A percentile compares a stretch with the other conserved stretches of the same genome.
Evolutionary conservation across 2,797 vertebrate species (phyloP).

Genomic region (Labroides dimidiatus): DNA sequence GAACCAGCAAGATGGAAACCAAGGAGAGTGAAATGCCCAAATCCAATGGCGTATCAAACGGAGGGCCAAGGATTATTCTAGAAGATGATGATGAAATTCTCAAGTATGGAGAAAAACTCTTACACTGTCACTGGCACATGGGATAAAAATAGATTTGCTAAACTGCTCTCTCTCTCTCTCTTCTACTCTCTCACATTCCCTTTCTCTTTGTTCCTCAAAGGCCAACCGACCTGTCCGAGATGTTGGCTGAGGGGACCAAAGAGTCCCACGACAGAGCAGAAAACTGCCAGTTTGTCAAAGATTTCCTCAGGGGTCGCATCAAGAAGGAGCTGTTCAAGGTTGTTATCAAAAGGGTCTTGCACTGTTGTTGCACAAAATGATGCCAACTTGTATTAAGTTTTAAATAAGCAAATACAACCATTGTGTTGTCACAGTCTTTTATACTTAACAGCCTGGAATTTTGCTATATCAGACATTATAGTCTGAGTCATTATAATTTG

Average conservation of each 20-base stretch:
- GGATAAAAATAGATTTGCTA: too few species aligned
- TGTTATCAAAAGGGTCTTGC: constrained; percentile 34
- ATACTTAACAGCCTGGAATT: background rate
- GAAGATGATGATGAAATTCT: constrained; percentile 51
- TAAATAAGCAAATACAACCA: too few species aligned
- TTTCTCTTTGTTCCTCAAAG: constrained; percentile 55
- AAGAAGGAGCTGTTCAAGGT: constrained; percentile 90
- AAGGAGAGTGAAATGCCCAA: constrained; percentile 15
- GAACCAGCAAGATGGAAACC: constrained; percentile 33
- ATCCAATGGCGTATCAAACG: constrained; percentile 13
- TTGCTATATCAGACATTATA: background rate
- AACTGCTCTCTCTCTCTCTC: constrained; percentile 2
- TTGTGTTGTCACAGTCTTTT: background rate
- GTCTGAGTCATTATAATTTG: background rate
- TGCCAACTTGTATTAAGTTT: too few species aligned
- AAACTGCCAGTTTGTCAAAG: constrained; percentile 90
- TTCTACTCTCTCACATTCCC: background rate
- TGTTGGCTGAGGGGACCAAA: constrained; percentile 90
- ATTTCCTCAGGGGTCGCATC: constrained; percentile 90
- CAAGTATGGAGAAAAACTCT: constrained; percentile 35
- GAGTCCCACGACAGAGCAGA: constrained; percentile 88
- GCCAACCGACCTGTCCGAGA: constrained; percentile 87
- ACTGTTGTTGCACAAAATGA: too few species aligned
- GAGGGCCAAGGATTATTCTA: constrained; percentile 28
- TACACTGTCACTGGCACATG: background rate